Conservation (phyloP, 1,140 invertebrate genomes). For the Stenopsyche tienmushanensis region DNA sequence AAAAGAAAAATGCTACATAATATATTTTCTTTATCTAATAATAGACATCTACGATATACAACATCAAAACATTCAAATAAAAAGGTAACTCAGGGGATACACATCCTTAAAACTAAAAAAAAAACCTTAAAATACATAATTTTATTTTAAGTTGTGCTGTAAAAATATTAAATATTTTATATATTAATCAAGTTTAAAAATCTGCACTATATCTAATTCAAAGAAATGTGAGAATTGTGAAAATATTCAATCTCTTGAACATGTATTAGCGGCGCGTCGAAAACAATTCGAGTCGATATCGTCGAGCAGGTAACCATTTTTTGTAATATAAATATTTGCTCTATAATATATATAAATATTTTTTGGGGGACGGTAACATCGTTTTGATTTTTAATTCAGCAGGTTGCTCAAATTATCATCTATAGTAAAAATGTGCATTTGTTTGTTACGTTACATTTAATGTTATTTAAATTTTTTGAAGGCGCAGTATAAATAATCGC, state of each 20-base stretch:
- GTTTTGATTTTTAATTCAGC: conserved; percentile 21
- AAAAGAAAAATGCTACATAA: conserved; percentile 25
- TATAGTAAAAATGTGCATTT: conserved; percentile 15
- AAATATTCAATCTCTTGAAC: no score
- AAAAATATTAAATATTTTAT: conserved; percentile 36
- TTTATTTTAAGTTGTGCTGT: conserved; percentile 39
- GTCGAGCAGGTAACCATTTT: conserved; percentile 17
- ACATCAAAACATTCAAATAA: conserved; percentile 41
- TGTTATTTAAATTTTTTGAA: neutral
- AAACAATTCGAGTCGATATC: neutral
- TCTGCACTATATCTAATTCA: conserved; percentile 16
- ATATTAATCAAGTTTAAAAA: conserved; percentile 27
- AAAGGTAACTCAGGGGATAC: conserved; percentile 40
- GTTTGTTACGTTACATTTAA: neutral
- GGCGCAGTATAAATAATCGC: neutral
- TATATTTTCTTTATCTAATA: conserved; percentile 22
- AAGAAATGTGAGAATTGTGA: no score
- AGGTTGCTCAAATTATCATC: no score
- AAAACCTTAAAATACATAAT: conserved; percentile 30
- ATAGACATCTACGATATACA: conserved; percentile 40
- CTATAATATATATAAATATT: conserved; percentile 10
- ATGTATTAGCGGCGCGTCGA: no score
- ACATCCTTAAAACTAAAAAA: conserved; percentile 33
- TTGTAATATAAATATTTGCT: neutral
- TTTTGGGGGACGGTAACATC: conserved; percentile 38